Evolutionary conservation across 2,888 invertebrate species (phyloP), one percentile per base, ranked within the genome.

Genomic region (Spatulosminthurus flaviceps): DNA sequence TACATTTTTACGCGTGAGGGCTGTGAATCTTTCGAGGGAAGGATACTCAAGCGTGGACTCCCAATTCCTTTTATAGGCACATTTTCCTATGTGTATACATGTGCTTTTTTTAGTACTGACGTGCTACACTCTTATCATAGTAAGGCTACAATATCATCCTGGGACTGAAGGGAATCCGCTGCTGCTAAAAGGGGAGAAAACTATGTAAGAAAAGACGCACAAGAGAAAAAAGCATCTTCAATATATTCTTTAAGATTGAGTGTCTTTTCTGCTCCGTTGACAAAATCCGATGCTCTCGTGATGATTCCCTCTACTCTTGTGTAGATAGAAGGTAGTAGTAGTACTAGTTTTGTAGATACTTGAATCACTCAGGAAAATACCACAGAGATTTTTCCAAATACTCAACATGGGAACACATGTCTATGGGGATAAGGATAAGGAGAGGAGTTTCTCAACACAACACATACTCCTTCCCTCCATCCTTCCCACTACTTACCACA

Each of bases 221-320:
- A 26, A 11, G 28, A 26, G 67, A 67, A 16, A 29, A 67, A 28
- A 42, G 42, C 71, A 42, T 51, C 51, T 16, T 51, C 60, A 24
- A 64, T 26, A 64, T 64, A 64, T 22, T 7, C 51, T 24, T 69
- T 7, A 67, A 67, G 43, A 67, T 69, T 43, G 76, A 76, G 69
- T 67, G 67, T 76, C 42, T 26, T 76, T 76, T 76, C 76, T 76
- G 76, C 76, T 76, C 69, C 76, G 76, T 76, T 76, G 76, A 76
- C 76, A 76, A 76, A 76, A 76, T 69, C 69, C 67, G 43, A 69
- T 69, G 42, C 67, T 28, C 76, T 76, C 41, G 28, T 28, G 67
- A 43, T 76, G 26, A 16, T 29, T n/a, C 70, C 11, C 26, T 66
- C 26, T 22, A 16, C 24, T 26, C n/a, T 26, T 66, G 16, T 21